Percentiles rank a stretch among this genome's conserved stretches.
Conservation (phyloP, 1,140 invertebrate species). For the Plectrocnemia conspersa region DNA sequence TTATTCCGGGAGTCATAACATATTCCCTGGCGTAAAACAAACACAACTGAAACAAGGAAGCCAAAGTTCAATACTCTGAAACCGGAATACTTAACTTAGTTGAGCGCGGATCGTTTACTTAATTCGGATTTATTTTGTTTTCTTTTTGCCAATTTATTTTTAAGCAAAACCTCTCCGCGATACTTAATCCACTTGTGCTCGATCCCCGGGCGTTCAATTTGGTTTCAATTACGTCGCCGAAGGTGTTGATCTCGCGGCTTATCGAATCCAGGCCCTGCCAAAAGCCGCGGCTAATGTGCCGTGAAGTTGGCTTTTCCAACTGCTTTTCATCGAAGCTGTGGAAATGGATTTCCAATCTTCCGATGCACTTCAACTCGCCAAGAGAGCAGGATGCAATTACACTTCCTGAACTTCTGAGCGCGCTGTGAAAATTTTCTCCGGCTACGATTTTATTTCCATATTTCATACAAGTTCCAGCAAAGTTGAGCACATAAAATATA, state of each 20-base stretch:
- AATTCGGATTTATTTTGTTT: too few species aligned
- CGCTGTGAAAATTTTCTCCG: slow-evolving; percentile 2
- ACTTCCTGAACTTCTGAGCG: slow-evolving; percentile 13
- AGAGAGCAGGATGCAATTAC: slow-evolving; percentile 20
- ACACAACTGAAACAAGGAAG: too few species aligned
- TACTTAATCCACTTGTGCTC: too few species aligned
- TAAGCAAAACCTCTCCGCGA: too few species aligned
- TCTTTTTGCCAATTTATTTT: too few species aligned
- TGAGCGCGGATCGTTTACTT: too few species aligned
- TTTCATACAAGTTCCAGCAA: slow-evolving; percentile 9
- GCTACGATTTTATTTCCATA: slow-evolving; percentile 15
- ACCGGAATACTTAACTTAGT: too few species aligned
- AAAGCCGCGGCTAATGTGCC: slow-evolving; percentile 17
- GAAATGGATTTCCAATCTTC: slow-evolving; percentile 28
- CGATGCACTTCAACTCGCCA: slow-evolving; percentile 16
- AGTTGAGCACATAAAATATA: neutral
- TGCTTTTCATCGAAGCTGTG: slow-evolving; percentile 6
- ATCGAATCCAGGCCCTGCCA: too few species aligned
- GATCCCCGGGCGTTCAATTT: too few species aligned
- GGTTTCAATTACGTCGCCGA: neutral
- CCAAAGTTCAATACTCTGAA: too few species aligned
- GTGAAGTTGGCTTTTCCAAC: slow-evolving; percentile 9
- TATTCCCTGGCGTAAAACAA: too few species aligned
- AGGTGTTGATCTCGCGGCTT: neutral
- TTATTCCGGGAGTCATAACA: too few species aligned